Base-by-base conservation (phyloP, 2,113 vertebrate genomes). In the Cololabis saira region DNA sequence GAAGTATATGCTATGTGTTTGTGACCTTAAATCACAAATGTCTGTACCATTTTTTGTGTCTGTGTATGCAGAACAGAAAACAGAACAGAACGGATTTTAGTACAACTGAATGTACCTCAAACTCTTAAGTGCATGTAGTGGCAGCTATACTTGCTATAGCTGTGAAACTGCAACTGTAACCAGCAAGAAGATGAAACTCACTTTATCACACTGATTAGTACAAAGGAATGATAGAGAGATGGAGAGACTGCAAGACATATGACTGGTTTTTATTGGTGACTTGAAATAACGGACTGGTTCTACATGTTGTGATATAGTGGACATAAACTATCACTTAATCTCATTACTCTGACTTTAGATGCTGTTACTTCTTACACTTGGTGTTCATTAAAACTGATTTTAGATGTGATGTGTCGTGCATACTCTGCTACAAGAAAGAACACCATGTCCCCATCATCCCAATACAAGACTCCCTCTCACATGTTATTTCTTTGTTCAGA, bases 401-500 rank as follows among this genome's bases (percentile, higher is more conserved):
- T 10, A 3, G 12, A 12, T 15, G 37, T 19, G 40, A 64, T 16
- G 42, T 13, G 27, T 58, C 30, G 60, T 13, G 40, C 40, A 16
- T 17, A 62, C 51, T 21, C 21, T 7, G 56, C 42, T 48, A 33
- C 30, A 60, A 16, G n/a, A 50, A 60, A 16, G n/a, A 50, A 52
- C n/a, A 33, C 61, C 57, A 30, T 40, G 19, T 61, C 54, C 60
- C n/a, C 43, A 51, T 19, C 30, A 41, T 27, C 12, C 5, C 21
- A 45, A 19, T 43, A 57, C 70, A 69, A 69, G 3, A 40, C 52
- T 60, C 41, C 16, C 43, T 67, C 65, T 70, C 43, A 62, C 58
- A 21, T 55, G 16, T 37, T 30, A 56, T 3, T 55, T 61, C 73
- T 82, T 60, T 66, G 44, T 63, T 81, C 41, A 30, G 19, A 55